Percentiles rank a stretch among this genome's conserved stretches.
Evolutionary conservation across 2,888 invertebrate species (phyloP).

Genomic region (Callosobruchus maculatus): DNA sequence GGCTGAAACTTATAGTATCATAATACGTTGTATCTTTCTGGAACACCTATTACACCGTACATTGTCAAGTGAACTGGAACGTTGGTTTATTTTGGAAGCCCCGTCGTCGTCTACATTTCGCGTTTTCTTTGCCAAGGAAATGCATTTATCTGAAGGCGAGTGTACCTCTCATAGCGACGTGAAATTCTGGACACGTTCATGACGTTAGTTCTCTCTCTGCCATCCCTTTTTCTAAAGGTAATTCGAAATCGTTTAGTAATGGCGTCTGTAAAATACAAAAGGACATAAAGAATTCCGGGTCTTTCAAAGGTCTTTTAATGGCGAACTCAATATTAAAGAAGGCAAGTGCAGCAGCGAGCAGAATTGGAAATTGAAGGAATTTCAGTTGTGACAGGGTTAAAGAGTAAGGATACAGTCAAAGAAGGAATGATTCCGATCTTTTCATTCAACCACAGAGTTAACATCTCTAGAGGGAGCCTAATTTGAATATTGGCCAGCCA

Average conservation of each 20-base stretch:
- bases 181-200: background rate
- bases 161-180: background rate
- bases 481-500: no score
- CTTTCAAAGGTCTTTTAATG: background rate
- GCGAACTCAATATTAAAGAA: background rate
- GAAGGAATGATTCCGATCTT: no score
- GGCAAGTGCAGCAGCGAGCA: background rate
- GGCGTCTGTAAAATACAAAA: background rate
- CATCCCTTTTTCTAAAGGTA: background rate
- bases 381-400: background rate
- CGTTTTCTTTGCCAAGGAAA: background rate
- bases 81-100: background rate
- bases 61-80: background rate
- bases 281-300: background rate
- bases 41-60: background rate
- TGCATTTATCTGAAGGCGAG: background rate
- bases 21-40: background rate
- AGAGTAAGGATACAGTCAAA: background rate
- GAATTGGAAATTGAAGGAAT: background rate
- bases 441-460: no score
- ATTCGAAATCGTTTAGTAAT: background rate
- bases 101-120: background rate
- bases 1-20: no score
- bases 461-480: no score
- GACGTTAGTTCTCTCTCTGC: background rate